Conservation (phyloP, 2,888 invertebrate species). For the Eurois occulta region DNA sequence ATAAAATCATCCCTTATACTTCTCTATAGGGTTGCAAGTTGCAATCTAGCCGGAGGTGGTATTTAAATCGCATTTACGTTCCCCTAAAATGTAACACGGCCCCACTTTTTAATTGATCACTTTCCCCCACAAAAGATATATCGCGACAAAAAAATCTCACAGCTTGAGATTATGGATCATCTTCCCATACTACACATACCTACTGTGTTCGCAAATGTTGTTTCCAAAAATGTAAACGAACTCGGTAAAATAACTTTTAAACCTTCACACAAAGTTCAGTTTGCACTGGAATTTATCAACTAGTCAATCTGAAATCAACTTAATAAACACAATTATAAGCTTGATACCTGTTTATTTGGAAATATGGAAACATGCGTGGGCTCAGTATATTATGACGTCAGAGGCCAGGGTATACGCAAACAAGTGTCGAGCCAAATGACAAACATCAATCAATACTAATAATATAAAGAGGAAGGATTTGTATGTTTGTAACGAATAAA, state of each 20-base stretch:
- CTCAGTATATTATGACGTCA: conserved; percentile 37
- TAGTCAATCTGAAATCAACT: neutral
- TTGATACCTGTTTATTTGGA: neutral
- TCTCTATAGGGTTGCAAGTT: neutral
- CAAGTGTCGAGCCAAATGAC: conserved; percentile 51
- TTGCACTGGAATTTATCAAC: neutral
- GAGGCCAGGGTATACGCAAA: conserved; percentile 39
- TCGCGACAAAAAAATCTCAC: conserved; percentile 1
- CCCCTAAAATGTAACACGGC: conserved; percentile 4
- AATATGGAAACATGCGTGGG: too few relatives aligned
- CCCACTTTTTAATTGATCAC: conserved; percentile 10
- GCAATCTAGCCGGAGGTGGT: conserved; percentile 9
- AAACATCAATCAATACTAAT: too few relatives aligned
- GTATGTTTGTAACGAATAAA: too few relatives aligned
- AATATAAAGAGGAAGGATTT: too few relatives aligned
- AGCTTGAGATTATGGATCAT: conserved; percentile 33
- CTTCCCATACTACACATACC: conserved; percentile 6
- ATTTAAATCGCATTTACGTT: conserved; percentile 1
- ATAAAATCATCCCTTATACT: neutral
- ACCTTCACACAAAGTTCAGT: neutral
- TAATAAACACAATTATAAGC: neutral
- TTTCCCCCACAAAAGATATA: too few relatives aligned
- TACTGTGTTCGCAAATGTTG: neutral
- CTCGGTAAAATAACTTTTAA: neutral
- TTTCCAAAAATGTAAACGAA: neutral